A percentile compares a stretch with the other conserved stretches of the same genome.
phyloP scores from a whole-genome alignment of 1,140 invertebrate species.

The Caenorhabditis inopinata region DNA sequence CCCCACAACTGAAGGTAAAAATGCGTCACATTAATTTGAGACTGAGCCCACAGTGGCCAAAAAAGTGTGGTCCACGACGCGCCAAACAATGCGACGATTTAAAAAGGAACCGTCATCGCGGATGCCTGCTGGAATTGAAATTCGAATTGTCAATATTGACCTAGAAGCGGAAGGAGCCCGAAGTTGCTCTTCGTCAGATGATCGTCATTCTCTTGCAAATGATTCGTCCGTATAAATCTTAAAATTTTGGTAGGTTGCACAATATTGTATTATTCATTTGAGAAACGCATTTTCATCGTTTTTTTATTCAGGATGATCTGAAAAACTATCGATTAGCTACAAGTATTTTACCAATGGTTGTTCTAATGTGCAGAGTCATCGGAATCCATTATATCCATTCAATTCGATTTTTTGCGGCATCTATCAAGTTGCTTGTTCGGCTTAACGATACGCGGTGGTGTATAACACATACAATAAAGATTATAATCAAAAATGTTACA shows the following conservation, averaged over 20 bases:
- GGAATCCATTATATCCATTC: neutral
- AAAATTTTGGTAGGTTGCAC: neutral
- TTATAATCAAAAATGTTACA: constrained; percentile 20
- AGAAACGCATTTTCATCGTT: too few species aligned
- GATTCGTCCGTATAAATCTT: constrained; percentile 13
- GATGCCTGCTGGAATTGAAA: constrained; percentile 18
- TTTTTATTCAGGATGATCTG: neutral
- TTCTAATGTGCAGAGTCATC: neutral
- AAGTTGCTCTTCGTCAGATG: constrained; percentile 13
- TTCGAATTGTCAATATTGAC: constrained; percentile 42
- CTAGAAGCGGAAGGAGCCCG: constrained; percentile 38
- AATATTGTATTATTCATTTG: too few species aligned
- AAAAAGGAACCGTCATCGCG: constrained; percentile 40
- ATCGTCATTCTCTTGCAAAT: constrained; percentile 15
- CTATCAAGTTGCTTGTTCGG: constrained; percentile 25
- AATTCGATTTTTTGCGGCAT: constrained; percentile 19
- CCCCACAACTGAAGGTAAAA: neutral
- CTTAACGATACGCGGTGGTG: constrained; percentile 34
- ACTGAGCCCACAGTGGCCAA: constrained; percentile 53
- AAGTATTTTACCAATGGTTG: neutral
- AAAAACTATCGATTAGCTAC: neutral
- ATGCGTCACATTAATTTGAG: constrained; percentile 29
- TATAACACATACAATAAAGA: constrained; percentile 31
- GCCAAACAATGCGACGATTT: constrained; percentile 50
- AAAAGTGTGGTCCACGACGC: constrained; percentile 52